Evolutionary conservation across 2,797 vertebrate genomes (phyloP).

Genomic region (Melanitta fusca): DNA sequence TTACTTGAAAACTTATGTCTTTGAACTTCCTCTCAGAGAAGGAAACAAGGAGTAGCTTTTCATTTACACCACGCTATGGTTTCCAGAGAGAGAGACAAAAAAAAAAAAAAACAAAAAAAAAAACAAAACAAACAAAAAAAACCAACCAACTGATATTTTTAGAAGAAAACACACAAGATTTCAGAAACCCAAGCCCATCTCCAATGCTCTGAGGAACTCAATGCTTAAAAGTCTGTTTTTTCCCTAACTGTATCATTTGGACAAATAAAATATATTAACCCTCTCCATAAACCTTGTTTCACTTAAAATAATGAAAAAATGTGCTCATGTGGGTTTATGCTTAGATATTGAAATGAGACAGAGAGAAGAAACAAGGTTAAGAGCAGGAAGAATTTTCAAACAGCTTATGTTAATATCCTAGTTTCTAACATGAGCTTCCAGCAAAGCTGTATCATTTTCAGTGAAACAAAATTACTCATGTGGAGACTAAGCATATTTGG

Average conservation of each 20-base stretch:
- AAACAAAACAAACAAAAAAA: too few relatives aligned
- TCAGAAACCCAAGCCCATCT: background rate
- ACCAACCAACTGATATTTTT: background rate
- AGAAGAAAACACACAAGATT: background rate
- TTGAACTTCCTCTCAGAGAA: background rate
- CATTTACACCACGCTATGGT: background rate
- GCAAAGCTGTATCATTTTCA: slow-evolving; percentile 36
- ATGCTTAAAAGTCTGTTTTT: background rate
- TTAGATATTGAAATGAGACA: slow-evolving; percentile 11
- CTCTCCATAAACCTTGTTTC: slow-evolving; percentile 6
- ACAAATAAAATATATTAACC: slow-evolving; percentile 30
- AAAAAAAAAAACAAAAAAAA: too few relatives aligned
- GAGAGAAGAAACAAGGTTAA: slow-evolving; percentile 46
- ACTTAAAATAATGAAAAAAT: slow-evolving; percentile 26
- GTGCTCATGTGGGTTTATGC: background rate
- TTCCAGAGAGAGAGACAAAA: background rate
- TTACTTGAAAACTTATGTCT: background rate
- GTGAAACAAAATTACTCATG: slow-evolving; percentile 46
- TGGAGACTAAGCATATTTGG: slow-evolving; percentile 37
- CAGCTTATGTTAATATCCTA: slow-evolving; percentile 43
- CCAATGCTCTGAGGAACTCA: background rate
- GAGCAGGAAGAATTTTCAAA: slow-evolving; percentile 28
- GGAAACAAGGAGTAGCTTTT: background rate
- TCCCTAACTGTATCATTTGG: background rate
- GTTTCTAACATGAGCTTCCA: slow-evolving; percentile 25